Evolutionary conservation across 1,140 invertebrate species (phyloP), one percentile per base, ranked within the genome.

Genomic region (Coenobita brevimanus): DNA sequence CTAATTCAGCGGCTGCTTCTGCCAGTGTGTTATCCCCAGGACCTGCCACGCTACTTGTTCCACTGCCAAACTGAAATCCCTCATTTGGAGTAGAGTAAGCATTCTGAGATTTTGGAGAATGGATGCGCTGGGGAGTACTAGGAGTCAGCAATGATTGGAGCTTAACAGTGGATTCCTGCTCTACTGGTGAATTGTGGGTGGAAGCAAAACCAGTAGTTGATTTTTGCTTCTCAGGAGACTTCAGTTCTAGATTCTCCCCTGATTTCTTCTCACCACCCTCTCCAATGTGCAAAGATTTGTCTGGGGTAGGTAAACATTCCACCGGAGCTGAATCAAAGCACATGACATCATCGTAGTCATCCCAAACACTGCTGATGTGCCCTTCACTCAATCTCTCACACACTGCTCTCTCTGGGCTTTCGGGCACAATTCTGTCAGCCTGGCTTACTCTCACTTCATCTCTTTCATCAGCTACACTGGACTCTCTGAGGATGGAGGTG

Each of bases 341-440:
- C 15, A 27, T 50, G 21, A 50, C 62, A 54, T 79, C 76, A 87
- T 87, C 85, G 71, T 80, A 87, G 54, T 73, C 85, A 71, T 87
- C 85, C 85, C 85, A 87, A 13, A 87, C 54, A 73, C 73, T 81
- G 57, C 64, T 87, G 21, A 81, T 87, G n/a, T 87, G 79, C 3
- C 24, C 2, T 10, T 87, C n/a, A 54, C 73, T 36, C 36, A 30
- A 13, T 81, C 17, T 46, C 46, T 71, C 24, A 21, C 15, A 17
- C 60, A 21, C 6, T 36, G 50, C 46, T 10, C 69, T 38, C 2
- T 38, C 62, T 21, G 17, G 24, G 17, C 57, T 21, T 17, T 83
- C 43, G 60, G n/a, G n/a, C 36, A 27, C 15, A 73, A 30, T 82
- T 67, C 60, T 41, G 3, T 71, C 33, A 36, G 13, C 17, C 36